Evolutionary conservation across 1,140 invertebrate species (phyloP), one percentile per base, ranked within the genome.

Genomic region (Pogonomyrmex barbatus): DNA sequence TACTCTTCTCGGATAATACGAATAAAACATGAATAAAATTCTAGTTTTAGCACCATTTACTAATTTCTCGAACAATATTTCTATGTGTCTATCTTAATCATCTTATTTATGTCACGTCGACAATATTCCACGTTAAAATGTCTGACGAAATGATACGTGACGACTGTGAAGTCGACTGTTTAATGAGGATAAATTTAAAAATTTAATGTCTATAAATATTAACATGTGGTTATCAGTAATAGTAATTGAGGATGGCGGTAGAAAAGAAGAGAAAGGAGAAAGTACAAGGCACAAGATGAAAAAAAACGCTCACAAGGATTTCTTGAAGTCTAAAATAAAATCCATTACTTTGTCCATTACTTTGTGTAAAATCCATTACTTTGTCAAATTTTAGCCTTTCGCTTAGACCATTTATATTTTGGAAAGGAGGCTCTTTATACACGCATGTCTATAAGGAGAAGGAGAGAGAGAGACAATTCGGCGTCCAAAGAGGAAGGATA

Each of bases 151-250:
- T 30, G 62, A 42, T 36, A 10, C n/a, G 10, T 17, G 30, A 78
- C 50, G 65, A 67, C 6, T 10, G 39, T 39, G 12, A 47, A 47
- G 17, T 50, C 17, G 36, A 65, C 17, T 65, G 8, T 52, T 78
- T 50, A 4, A 60, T 52, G 5, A 47, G 12, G 33, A 39, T 65
- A 68, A 67, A 67, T 52, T 78, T 52, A 47, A 77, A 45, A 8
- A 36, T 78, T 39, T 67, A 67, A 39, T 65, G 24, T 78, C 12
- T 47, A 78, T 10, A 78, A 76, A 58, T 60, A 45, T 39, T 4
- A 73, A 71, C 47, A 52, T 9, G 42, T 60, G 39, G 30, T 42
- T 30, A n/a, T 45, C n/a, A 58, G 14, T 58, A 39, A 58, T 1
- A n/a, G n/a, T 8, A 45, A 30, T 45, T 58, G 42, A 60, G 6